phyloP scores from a whole-genome alignment of 2,888 invertebrate species.

The Tanypteryx hageni region DNA sequence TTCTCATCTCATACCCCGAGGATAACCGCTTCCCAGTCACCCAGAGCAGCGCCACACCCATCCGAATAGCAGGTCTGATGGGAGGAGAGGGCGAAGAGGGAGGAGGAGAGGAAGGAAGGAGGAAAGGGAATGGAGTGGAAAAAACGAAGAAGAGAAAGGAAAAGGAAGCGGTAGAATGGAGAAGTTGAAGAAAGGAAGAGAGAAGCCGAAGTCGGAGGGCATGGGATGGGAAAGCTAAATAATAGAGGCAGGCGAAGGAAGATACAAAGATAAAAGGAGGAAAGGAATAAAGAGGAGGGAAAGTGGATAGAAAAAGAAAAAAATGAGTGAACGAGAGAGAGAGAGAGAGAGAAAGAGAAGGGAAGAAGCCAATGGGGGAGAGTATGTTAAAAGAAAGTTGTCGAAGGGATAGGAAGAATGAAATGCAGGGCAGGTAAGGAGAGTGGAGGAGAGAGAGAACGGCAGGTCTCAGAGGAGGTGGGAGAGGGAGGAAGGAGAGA shows the following conservation, averaged over 20 bases:
- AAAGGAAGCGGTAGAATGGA: background rate
- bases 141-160: background rate
- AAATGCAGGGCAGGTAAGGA: too few species aligned
- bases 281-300: background rate
- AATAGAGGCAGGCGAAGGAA: background rate
- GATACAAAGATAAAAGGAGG: background rate
- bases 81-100: background rate
- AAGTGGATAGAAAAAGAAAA: background rate
- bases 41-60: conserved; percentile 27
- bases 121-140: background rate
- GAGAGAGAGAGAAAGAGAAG: background rate
- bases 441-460: too few species aligned
- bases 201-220: background rate
- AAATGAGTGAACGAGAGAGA: background rate
- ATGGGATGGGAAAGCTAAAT: background rate
- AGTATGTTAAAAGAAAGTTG: too few species aligned
- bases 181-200: background rate
- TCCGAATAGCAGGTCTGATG: background rate
- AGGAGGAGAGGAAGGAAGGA: background rate
- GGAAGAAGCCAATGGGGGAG: too few species aligned
- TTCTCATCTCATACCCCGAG: background rate
- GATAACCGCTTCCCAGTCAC: conserved; percentile 24
- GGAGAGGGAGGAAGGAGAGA: too few species aligned
- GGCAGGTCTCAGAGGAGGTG: too few species aligned
- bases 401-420: too few species aligned